phyloP scores from a whole-genome alignment of 2,797 vertebrate species.

The Pipistrellus kuhlii region DNA sequence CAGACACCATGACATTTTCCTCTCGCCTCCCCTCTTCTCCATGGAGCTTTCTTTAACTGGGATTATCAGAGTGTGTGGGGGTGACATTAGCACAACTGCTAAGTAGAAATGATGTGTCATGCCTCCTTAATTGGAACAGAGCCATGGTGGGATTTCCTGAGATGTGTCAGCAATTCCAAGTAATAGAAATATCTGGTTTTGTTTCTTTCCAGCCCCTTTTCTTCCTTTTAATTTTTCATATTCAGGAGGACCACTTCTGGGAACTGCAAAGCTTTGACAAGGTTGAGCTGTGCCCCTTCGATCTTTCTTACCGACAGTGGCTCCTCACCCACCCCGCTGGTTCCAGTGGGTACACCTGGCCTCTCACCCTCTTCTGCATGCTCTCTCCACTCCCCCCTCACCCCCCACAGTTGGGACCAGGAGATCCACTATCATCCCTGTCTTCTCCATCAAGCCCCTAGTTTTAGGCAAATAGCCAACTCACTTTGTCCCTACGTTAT shows the following conservation, averaged over 20 bases:
- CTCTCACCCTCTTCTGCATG: background rate
- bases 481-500: rapidly evolving
- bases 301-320: background rate
- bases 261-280: background rate
- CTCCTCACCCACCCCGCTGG: background rate
- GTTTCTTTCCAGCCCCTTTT: background rate
- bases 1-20: background rate
- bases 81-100: background rate
- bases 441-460: too few species aligned
- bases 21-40: background rate
- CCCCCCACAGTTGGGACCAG: background rate
- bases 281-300: background rate
- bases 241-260: background rate
- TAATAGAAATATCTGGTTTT: background rate
- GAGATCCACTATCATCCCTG: too few species aligned
- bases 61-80: background rate
- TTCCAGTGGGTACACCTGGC: too few species aligned
- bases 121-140: background rate
- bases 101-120: background rate
- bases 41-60: background rate
- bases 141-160: background rate
- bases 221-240: background rate
- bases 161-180: background rate
- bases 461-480: background rate
- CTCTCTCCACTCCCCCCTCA: background rate